phyloP scores from a whole-genome alignment of 2,113 vertebrate species.

The Lampris incognitus region DNA sequence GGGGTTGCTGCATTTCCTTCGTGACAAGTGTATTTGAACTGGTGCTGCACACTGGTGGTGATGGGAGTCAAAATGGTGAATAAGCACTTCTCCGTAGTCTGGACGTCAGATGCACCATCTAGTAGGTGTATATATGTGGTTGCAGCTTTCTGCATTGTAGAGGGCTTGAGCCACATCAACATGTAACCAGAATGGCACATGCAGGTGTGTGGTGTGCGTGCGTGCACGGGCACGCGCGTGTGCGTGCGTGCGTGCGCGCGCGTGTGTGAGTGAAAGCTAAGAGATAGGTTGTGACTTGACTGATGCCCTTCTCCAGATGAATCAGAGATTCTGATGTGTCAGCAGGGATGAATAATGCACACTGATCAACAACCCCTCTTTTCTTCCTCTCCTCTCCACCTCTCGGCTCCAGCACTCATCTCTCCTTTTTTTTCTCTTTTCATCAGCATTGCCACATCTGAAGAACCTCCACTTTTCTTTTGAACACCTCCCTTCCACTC shows the following conservation, averaged over 20 bases:
- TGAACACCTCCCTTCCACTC: constrained; percentile 14
- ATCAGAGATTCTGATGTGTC: constrained; percentile 81
- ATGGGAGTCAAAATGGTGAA: too few species aligned
- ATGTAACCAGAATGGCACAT: constrained; percentile 37
- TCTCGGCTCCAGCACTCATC: constrained; percentile 68
- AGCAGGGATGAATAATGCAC: constrained; percentile 82
- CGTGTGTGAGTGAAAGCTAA: constrained; percentile 64
- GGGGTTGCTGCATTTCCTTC: not conserved
- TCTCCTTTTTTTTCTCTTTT: constrained; percentile 61
- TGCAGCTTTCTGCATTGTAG: constrained; percentile 3
- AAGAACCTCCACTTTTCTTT: constrained; percentile 61
- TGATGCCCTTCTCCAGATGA: constrained; percentile 80
- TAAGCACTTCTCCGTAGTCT: not conserved
- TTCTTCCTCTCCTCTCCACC: constrained; percentile 58
- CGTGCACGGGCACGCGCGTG: constrained; percentile 16
- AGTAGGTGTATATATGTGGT: not conserved
- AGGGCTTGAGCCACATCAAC: constrained; percentile 37
- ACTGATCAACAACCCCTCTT: constrained; percentile 52
- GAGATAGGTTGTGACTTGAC: constrained; percentile 74
- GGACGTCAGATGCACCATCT: constrained; percentile 15
- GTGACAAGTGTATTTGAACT: not conserved
- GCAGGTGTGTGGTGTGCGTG: constrained; percentile 10
- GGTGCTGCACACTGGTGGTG: too few species aligned
- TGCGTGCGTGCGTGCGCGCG: not conserved
- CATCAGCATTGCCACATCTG: constrained; percentile 74